Evolutionary conservation across 2,888 invertebrate species (phyloP).

Genomic region (Papilio demoleus): DNA sequence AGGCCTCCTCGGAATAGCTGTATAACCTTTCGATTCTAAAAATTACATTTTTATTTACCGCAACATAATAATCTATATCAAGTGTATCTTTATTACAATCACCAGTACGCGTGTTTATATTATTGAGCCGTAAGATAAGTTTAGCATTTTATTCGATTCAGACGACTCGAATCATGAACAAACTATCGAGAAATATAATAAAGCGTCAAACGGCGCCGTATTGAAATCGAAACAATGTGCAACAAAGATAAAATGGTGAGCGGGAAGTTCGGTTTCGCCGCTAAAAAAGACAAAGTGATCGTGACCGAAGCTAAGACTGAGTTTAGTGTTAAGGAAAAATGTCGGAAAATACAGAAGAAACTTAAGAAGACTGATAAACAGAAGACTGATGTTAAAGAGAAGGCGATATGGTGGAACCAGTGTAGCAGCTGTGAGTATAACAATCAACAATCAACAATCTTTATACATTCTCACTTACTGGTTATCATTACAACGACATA

Average conservation of each 20-base stretch:
- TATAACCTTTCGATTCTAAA: conserved; percentile 80
- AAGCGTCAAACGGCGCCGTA: conserved; percentile 48
- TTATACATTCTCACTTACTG: not conserved
- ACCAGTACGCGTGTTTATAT: conserved; percentile 61
- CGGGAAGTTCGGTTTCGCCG: conserved; percentile 73
- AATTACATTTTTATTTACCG: conserved; percentile 75
- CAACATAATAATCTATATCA: conserved; percentile 74
- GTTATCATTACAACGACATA: not conserved
- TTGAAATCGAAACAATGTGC: conserved; percentile 54
- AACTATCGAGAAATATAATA: conserved; percentile 58
- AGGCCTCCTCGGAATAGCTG: conserved; percentile 72
- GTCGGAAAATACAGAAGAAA: conserved; percentile 77
- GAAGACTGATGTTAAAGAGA: conserved; percentile 77
- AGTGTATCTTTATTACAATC: conserved; percentile 76
- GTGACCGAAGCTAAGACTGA: conserved; percentile 67
- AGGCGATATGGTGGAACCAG: conserved; percentile 81
- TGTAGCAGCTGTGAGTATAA: conserved; percentile 76
- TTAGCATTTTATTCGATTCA: conserved; percentile 58
- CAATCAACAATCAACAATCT: not conserved
- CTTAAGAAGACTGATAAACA: conserved; percentile 79
- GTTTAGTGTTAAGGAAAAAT: conserved; percentile 80
- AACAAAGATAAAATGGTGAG: conserved; percentile 74
- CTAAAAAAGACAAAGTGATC: conserved; percentile 75
- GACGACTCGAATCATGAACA: conserved; percentile 55
- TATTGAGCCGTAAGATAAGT: conserved; percentile 54